phyloP scores from a whole-genome alignment of 2,797 vertebrate species.

The Gambusia yucatana region DNA sequence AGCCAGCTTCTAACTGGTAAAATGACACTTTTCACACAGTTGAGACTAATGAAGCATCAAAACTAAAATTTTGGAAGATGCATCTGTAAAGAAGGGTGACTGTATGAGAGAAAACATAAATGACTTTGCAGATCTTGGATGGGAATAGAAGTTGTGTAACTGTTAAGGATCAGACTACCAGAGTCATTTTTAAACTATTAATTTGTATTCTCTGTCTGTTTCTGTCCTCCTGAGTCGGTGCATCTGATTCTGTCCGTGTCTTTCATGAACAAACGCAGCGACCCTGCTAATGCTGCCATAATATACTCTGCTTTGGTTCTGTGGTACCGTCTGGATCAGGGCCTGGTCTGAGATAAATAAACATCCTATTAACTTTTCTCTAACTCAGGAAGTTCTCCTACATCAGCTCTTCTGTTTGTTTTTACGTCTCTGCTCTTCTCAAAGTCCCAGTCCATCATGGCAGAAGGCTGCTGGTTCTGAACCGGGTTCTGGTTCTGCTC shows the following conservation, averaged over 20 bases:
- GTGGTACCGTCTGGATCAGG: too few species aligned
- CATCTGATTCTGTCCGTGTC: neutral
- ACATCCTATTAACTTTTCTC: too few species aligned
- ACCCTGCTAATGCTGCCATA: neutral
- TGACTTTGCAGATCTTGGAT: neutral
- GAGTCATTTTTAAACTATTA: too few species aligned
- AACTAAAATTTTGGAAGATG: neutral
- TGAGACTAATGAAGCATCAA: constrained; percentile 6
- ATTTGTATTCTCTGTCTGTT: neutral
- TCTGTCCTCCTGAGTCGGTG: too few species aligned
- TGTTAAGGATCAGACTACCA: too few species aligned
- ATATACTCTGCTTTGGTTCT: neutral
- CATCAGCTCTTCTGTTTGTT: too few species aligned
- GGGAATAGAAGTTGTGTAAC: neutral
- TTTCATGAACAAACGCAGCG: neutral
- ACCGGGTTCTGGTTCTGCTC: too few species aligned
- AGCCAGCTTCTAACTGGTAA: neutral
- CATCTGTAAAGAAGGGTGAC: neutral
- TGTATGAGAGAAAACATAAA: neutral
- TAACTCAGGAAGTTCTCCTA: neutral
- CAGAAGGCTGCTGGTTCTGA: too few species aligned
- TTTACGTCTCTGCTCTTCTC: too few species aligned
- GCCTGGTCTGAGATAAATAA: too few species aligned
- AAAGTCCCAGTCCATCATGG: too few species aligned
- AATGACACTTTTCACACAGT: neutral